A percentile compares a stretch with the other conserved stretches of the same genome.
Evolutionary conservation across 2,113 vertebrate genomes (phyloP).

Genomic region (Ranitomeya imitator): DNA sequence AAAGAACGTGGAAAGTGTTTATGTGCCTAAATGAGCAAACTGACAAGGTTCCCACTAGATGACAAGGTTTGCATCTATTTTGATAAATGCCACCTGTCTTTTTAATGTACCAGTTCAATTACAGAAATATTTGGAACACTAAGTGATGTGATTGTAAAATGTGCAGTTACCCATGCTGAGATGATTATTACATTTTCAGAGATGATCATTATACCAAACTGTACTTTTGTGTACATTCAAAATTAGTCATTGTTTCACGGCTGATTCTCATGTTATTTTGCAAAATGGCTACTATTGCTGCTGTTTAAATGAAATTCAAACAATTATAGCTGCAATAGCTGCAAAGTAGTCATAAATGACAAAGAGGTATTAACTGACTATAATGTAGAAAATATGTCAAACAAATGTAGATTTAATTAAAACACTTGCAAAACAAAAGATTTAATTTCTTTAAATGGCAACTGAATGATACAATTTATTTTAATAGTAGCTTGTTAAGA

Average conservation of each 20-base stretch:
- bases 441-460: not conserved
- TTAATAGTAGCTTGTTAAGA: slow-evolving; percentile 10
- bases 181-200: slow-evolving; percentile 53
- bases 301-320: slow-evolving; percentile 21
- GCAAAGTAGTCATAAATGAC: slow-evolving; percentile 22
- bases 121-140: slow-evolving; percentile 49
- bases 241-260: slow-evolving; percentile 50
- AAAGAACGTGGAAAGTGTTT: slow-evolving; percentile 34
- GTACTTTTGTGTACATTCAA: slow-evolving; percentile 44
- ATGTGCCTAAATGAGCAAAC: slow-evolving; percentile 32
- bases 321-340: not conserved
- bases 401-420: slow-evolving; percentile 21
- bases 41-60: not conserved
- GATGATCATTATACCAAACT: slow-evolving; percentile 43
- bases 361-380: slow-evolving; percentile 4
- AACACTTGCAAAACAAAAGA: slow-evolving; percentile 19
- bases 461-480: not conserved
- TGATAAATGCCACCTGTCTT: slow-evolving; percentile 55
- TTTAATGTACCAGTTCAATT: slow-evolving; percentile 39
- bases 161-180: slow-evolving; percentile 48
- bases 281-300: slow-evolving; percentile 22
- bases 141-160: slow-evolving; percentile 28
- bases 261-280: slow-evolving; percentile 32
- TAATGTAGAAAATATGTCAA: slow-evolving; percentile 28
- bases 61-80: slow-evolving; percentile 37